A percentile compares a stretch with the other conserved stretches of the same genome.
These are phyloP conservation scores for Micronycteris hirsuta DNA, from an alignment of 2,113 vertebrate genomes.

Conservation along the genomic window DNA sequence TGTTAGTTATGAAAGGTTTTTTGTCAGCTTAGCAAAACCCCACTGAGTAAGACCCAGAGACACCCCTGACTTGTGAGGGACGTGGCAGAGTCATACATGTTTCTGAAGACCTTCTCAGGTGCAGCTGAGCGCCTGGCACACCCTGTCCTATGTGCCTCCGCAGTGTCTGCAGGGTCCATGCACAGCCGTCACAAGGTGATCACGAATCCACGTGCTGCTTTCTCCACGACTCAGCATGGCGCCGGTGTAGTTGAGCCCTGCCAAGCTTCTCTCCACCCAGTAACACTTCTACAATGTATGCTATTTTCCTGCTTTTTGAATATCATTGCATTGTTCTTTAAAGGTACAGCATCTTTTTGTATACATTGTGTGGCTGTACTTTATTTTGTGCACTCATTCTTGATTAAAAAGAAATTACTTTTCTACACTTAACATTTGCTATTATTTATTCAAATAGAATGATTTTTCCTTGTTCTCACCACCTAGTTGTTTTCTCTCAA, in stretches of 20 bases:
- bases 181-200: not conserved
- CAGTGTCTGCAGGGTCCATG: not conserved
- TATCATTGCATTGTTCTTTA: not conserved
- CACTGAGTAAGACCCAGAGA: not conserved
- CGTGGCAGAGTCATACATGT: not conserved
- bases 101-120: not conserved
- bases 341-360: not conserved
- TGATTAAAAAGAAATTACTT: not conserved
- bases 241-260: not conserved
- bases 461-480: not conserved
- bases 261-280: not conserved
- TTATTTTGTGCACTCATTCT: not conserved
- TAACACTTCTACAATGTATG: not conserved
- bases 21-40: not conserved
- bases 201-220: not conserved
- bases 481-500: not conserved
- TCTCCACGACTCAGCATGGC: not conserved
- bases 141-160: not conserved
- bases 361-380: not conserved
- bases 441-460: not conserved
- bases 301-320: not conserved
- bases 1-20: not conserved
- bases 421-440: not conserved
- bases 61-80: not conserved
- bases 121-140: not conserved